These are phyloP conservation scores for Malurus splendens DNA, from an alignment of 2,797 vertebrate species.

Conservation along the genomic window DNA sequence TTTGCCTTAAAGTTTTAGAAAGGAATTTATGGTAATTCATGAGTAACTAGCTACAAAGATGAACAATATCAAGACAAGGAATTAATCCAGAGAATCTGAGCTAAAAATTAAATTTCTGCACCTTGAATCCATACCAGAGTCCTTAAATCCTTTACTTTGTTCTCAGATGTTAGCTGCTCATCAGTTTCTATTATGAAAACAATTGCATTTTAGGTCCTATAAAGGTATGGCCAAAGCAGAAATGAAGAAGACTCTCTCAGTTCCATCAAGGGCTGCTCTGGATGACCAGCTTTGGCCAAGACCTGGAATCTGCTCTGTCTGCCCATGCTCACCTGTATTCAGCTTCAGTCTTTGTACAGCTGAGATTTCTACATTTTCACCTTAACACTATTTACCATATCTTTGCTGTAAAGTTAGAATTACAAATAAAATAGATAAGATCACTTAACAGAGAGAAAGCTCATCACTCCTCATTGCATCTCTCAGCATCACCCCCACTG, in stretches of 20 bases:
- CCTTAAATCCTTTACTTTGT: neutral
- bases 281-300: neutral
- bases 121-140: neutral
- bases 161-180: neutral
- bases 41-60: neutral
- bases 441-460: neutral
- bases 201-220: neutral
- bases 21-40: neutral
- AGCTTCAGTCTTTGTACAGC: neutral
- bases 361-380: neutral
- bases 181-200: neutral
- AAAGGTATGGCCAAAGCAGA: neutral
- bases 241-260: neutral
- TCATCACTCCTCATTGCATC: neutral
- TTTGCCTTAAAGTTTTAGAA: neutral
- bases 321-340: rapidly evolving
- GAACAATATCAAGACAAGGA: neutral
- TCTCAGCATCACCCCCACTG: neutral
- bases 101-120: neutral
- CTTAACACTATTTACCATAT: neutral
- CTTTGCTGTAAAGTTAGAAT: neutral
- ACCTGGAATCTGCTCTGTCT: neutral
- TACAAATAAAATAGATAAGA: neutral
- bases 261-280: neutral
- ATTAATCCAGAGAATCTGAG: neutral